Evolutionary conservation across 2,888 invertebrate genomes (phyloP).

Genomic region (Conomelus anceps): DNA sequence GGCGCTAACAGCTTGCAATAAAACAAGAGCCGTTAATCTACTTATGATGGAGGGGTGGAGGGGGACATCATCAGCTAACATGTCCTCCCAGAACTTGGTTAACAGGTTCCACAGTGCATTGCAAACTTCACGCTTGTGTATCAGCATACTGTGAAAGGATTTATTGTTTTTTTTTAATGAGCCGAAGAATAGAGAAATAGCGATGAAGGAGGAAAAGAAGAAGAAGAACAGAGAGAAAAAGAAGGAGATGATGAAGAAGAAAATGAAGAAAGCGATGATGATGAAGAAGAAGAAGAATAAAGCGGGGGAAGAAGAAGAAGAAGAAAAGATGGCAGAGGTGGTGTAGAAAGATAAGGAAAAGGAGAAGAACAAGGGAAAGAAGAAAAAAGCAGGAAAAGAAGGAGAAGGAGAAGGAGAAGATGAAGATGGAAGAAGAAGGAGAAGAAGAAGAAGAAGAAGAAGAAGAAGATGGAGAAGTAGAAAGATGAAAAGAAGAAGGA

Average conservation of each 20-base stretch:
- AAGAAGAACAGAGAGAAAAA: not conserved
- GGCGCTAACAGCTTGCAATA: too few relatives aligned
- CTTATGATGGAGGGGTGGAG: too few relatives aligned
- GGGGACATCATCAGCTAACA: too few relatives aligned
- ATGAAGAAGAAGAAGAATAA: too few relatives aligned
- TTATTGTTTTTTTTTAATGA: too few relatives aligned
- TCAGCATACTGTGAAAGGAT: not conserved
- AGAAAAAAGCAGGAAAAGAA: not conserved
- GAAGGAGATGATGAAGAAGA: not conserved
- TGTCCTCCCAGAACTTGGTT: too few relatives aligned
- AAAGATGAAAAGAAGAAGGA: not conserved
- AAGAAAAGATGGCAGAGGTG: too few relatives aligned
- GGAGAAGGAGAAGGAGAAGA: not conserved
- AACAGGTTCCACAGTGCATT: too few relatives aligned
- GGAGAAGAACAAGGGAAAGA: too few relatives aligned
- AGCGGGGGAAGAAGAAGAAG: too few relatives aligned
- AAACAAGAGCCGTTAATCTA: too few relatives aligned
- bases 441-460: not conserved
- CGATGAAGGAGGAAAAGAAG: not conserved
- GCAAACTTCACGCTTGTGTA: not conserved
- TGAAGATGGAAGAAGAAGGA: not conserved
- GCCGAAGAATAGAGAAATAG: not conserved
- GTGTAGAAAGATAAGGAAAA: too few relatives aligned
- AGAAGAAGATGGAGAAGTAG: not conserved
- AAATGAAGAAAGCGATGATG: not conserved